A percentile compares a stretch with the other conserved stretches of the same genome.
These are phyloP conservation scores for Coturnix japonica DNA, from an alignment of 2,113 vertebrate species.

Conservation along the genomic window DNA sequence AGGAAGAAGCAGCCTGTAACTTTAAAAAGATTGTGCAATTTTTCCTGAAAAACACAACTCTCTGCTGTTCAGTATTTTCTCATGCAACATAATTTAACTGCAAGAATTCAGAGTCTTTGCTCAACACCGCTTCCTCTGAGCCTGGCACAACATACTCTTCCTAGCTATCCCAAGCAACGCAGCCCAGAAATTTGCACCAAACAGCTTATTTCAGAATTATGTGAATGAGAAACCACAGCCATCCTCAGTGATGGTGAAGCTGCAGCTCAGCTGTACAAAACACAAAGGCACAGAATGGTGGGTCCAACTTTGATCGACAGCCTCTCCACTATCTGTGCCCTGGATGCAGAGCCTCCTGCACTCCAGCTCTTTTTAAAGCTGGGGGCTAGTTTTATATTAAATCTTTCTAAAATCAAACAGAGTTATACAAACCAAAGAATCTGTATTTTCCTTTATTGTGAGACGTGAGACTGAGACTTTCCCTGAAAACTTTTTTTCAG, in stretches of 20 bases:
- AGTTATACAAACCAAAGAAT: neutral
- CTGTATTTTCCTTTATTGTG: neutral
- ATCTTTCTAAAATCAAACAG: neutral
- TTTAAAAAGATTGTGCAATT: neutral
- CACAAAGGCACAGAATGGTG: accelerated
- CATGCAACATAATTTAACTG: neutral
- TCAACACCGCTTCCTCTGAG: neutral
- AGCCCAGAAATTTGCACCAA: neutral
- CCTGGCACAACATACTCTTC: neutral
- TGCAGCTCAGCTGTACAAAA: neutral
- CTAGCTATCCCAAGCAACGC: neutral
- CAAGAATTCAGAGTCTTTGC: neutral
- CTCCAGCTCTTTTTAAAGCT: neutral
- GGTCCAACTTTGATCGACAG: neutral
- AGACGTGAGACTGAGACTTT: neutral
- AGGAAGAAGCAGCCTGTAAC: neutral
- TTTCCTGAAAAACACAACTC: conserved; percentile 60
- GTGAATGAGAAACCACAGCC: neutral
- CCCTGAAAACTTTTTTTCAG: neutral
- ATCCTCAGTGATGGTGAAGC: neutral
- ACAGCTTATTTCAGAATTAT: neutral
- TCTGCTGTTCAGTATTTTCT: neutral
- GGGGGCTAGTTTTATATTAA: neutral
- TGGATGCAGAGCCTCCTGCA: neutral
- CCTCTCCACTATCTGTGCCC: neutral